Evolutionary conservation across 1,140 invertebrate species (phyloP), one percentile per base, ranked within the genome.

Genomic region (Drosophila quadrilineata): DNA sequence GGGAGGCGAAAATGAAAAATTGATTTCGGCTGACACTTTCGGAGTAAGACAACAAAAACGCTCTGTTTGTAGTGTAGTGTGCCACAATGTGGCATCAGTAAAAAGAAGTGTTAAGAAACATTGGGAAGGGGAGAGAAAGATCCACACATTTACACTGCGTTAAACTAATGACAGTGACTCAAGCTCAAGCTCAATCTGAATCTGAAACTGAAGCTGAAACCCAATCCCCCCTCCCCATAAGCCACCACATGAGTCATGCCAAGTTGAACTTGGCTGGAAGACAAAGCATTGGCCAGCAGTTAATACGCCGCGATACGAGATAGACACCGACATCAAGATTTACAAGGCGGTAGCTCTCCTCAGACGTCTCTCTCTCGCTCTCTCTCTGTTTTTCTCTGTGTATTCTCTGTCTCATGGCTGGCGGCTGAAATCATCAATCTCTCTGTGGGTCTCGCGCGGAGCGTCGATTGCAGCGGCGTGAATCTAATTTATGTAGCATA

Each of bases 131-230:
- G 12, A 36, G 14, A 24, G n/a, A 5, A 14, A 33, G 3, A 33
- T 2, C 1, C 1, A 28, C 2, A 28, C 22, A 43, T 43, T 43
- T 16, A 43, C 40, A 43, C 29, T 29, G 36, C 64, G 31, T 64
- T 69, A 24, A 56, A 59, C 64, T 84, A 84, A 82, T 84, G 77
- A 84, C 69, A 82, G 66, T 84, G 77, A 84, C 56, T 84, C 76
- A 76, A 62, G 38, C 56, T 28, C 45, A 35, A 56, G 26, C 45
- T 28, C 45, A 35, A 10, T 24, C 3, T 9, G 10, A 12, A 33
- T 14, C 33, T 35, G 6, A 14, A 31, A 31, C 29, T 31, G 0
- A 10, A n/a, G 14, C n/a, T 12, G 5, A 6, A 16, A 3, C 10
- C n/a, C n/a, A n/a, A n/a, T n/a, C n/a, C n/a, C n/a, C n/a, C n/a